Evolutionary conservation across 2,797 vertebrate species (phyloP), one percentile per base, ranked within the genome.

Genomic region (Kryptolebias ocellatus): DNA sequence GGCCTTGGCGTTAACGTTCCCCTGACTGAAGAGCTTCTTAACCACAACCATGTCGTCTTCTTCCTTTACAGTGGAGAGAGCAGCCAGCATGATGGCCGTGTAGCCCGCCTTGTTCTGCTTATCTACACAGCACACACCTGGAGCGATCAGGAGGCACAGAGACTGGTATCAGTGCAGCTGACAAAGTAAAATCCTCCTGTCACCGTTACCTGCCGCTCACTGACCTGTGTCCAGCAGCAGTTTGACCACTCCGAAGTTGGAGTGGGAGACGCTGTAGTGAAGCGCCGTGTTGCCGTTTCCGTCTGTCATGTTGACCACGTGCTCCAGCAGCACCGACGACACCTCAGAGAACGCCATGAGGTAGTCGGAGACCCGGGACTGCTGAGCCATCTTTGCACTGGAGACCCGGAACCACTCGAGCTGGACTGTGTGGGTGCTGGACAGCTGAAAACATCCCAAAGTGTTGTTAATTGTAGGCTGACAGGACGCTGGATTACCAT

Each of bases 181-280:
- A 7, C 31, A 5, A 34, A 34, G 20, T 24, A 14, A 24, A 24
- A 24, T 24, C 20, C 20, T 20, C 3, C 42, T 10, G 31, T 44
- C 42, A 46, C 45, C 17, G 16, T 10, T 15, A 14, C 10, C 42
- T 27, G 42, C 56, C 17, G 24, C 11, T 17, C 20, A 20, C 92
- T 85, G 49, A 98, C 97, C 96, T 0, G 97, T 98, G 85, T 97
- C 95, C 66, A 99, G 92, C 71, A 99, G 92, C 78, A 98, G 89
- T 53, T 60, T 92, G 44, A 98, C 95, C 0, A 99, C 96, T 5
- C 89, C 79, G 51, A 99, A 96, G 90, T 99, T 99, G 85, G 96
- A 98, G 85, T 99, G 97, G 1, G 98, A 99, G 60, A 99, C 96
- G 0, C 96, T 99, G 93, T 99, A 99, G 92, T 99, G 98, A 28